phyloP scores from a whole-genome alignment of 1,140 invertebrate species.

The Yoshiicerus persimilis region DNA sequence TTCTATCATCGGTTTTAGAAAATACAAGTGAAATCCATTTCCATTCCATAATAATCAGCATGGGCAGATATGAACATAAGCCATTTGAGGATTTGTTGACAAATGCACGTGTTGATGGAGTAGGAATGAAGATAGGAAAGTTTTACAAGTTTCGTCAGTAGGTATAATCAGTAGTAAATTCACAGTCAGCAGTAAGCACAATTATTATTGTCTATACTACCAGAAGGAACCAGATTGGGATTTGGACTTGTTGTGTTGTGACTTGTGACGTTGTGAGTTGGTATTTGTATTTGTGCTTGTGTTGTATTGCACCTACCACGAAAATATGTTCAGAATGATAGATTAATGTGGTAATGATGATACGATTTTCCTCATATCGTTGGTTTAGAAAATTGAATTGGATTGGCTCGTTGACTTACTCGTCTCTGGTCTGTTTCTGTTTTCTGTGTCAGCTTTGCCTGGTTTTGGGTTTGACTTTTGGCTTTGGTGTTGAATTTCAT shows the following conservation, averaged over 20 bases:
- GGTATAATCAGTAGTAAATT: not conserved
- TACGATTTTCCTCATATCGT: not conserved
- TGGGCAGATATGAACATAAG: not conserved
- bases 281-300: no score
- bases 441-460: not conserved
- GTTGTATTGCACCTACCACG: no score
- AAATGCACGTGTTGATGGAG: not conserved
- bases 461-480: constrained; percentile 1
- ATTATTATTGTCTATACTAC: not conserved
- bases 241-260: no score
- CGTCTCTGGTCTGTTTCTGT: not conserved
- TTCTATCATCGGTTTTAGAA: not conserved
- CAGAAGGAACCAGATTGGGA: not conserved
- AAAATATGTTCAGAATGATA: not conserved
- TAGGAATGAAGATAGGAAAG: not conserved
- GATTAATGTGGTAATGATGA: not conserved
- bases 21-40: not conserved
- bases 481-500: not conserved
- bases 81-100: not conserved
- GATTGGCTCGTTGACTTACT: not conserved
- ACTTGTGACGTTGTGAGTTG: not conserved
- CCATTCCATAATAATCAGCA: not conserved
- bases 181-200: not conserved
- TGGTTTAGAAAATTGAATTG: not conserved
- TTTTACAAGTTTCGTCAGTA: not conserved